Conservation (phyloP, 2,797 vertebrate genomes). For the Cuniculus paca region DNA sequence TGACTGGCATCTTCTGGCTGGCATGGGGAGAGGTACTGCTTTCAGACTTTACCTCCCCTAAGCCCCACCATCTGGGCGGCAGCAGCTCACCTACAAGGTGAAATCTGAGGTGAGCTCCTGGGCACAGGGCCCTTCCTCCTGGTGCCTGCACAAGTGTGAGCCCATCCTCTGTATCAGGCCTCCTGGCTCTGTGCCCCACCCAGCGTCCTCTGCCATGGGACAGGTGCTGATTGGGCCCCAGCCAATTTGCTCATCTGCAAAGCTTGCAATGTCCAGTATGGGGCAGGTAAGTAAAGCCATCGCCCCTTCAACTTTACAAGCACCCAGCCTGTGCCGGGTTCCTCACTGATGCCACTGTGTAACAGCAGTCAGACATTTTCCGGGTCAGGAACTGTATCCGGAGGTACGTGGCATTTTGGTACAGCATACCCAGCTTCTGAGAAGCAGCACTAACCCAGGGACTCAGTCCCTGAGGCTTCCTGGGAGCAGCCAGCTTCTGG, state of each 20-base stretch:
- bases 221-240: background rate
- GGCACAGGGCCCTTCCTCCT: background rate
- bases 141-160: background rate
- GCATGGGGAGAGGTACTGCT: background rate
- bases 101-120: background rate
- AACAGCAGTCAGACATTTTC: background rate
- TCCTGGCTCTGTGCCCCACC: background rate
- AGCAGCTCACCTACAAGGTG: background rate
- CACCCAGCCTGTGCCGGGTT: background rate
- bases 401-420: background rate
- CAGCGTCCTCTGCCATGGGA: background rate
- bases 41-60: background rate
- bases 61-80: background rate
- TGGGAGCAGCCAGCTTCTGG: background rate
- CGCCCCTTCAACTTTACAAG: background rate
- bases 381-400: background rate
- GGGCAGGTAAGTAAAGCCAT: background rate
- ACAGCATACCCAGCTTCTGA: background rate
- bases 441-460: background rate
- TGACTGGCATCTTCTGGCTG: background rate
- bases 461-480: background rate
- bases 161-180: background rate
- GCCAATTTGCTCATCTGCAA: background rate
- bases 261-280: rapidly evolving
- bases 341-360: background rate